These are phyloP conservation scores for Sebastes melanostomus DNA, from an alignment of 2,797 vertebrate species.

Conservation along the genomic window DNA sequence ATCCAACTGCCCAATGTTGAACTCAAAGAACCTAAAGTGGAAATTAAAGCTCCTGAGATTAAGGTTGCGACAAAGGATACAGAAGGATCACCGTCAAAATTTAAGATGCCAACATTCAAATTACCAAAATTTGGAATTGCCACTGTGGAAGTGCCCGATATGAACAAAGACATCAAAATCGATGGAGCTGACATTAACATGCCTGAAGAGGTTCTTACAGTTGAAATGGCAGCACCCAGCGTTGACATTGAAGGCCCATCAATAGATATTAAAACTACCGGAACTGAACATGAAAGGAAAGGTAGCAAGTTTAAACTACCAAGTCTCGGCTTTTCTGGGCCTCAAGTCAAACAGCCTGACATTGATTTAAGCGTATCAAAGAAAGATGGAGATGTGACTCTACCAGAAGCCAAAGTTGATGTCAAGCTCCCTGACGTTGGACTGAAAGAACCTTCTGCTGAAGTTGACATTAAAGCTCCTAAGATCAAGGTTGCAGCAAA, in stretches of 20 bases:
- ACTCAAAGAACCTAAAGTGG: conserved; percentile 32
- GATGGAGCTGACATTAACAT: background rate
- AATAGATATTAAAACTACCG: conserved; percentile 6
- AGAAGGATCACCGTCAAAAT: conserved; percentile 30
- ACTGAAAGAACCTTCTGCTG: background rate
- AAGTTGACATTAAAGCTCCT: conserved; percentile 42
- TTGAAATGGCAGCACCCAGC: background rate
- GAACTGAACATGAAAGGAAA: background rate
- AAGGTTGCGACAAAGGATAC: conserved; percentile 5
- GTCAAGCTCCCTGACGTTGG: conserved; percentile 14
- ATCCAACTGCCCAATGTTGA: conserved; percentile 20
- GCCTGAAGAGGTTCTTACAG: background rate
- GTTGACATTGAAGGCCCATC: background rate
- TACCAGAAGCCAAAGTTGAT: conserved; percentile 31
- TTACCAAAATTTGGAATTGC: conserved; percentile 9
- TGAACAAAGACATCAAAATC: background rate
- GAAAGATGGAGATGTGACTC: conserved; percentile 53
- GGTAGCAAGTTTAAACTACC: conserved; percentile 50
- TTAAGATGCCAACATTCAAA: conserved; percentile 48
- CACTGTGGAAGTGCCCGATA: conserved; percentile 26
- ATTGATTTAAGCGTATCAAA: conserved; percentile 37
- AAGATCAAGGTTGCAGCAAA: conserved; percentile 4
- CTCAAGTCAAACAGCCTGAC: conserved; percentile 3
- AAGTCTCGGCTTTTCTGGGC: background rate
- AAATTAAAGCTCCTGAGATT: conserved; percentile 18